Base-by-base conservation (phyloP, 1,140 invertebrate species). In the Pogonognathellus flavescens region DNA sequence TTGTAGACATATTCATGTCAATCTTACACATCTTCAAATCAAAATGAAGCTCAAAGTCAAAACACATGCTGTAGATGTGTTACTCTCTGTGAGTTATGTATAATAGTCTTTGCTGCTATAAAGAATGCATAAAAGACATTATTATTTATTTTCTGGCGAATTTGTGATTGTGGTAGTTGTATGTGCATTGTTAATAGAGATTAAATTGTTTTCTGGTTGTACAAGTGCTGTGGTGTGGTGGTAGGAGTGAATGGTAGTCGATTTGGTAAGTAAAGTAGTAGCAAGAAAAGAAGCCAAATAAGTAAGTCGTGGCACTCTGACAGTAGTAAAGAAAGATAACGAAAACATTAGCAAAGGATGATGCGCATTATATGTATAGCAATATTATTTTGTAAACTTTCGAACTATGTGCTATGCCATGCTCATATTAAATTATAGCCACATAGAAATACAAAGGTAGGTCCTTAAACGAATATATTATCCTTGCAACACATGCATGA, bases 351-450 rank as follows among this genome's bases (percentile, higher is more conserved):
- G 2, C 18, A 49, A 50, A 49, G 41, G n/a, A n/a, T 76, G 70
- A n/a, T 25, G 62, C 62, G 25, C 20, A 16, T 14, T 57, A 57
- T 14, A n/a, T 14, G 53, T 13, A 14, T 57, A n/a, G 41, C 31
- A 76, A 76, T 76, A 76, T n/a, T n/a, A n/a, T 76, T 76, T 76
- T 76, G 70, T 76, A 76, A 76, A 76, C 70, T 76, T 76, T 76
- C 70, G 25, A 76, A 76, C 41, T 41, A 41, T 41, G 31, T 41
- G 31, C 31, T 41, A 3, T 41, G 31, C 31, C 6, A 3, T 41
- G 31, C 31, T 41, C 31, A 41, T 41, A 6, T 1, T 41, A 41
- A 41, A 41, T 41, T 41, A 41, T 41, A 41, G 31, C 31, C 1
- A 41, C 6, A 41, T 41, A 41, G 31, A 41, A 41, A 41, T 41